Evolutionary conservation across 2,113 vertebrate species (phyloP), one percentile per base, ranked within the genome.

Genomic region (Corythaeola cristata): DNA sequence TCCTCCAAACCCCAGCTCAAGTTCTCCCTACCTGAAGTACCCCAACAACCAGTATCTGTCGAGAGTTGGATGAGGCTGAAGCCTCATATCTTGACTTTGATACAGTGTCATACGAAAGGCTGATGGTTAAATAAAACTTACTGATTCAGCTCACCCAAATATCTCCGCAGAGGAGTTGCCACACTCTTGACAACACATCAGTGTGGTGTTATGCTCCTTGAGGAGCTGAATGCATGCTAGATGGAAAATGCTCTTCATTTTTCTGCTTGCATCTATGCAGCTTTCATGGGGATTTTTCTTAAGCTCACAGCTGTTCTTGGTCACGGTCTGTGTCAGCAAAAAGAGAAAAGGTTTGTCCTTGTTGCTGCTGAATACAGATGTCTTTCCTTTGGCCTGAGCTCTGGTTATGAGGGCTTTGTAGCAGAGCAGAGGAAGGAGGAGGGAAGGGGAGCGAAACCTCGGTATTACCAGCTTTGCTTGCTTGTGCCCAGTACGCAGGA

Each of bases 91-190:
- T 87, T 72, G 60, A 56, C 49, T 96, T 87, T 60, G 56, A 78
- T 60, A 30, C 16, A 73, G 62, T 33, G 53, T 39, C 5, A 15
- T 68, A 60, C 88, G 78, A 89, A 94, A 52, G 35, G 44, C 62
- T 96, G 90, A 91, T 85, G 89, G 66, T 88, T 75, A 73, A 94
- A 92, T 49, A 85, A 95, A 94, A 94, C 80, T 75, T 89, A 94
- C 68, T 88, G 89, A 94, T 87, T 97, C 94, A 91, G 89, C 84
- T 96, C 58, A 88, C 52, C 63, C 56, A 75, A 93, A 81, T 68
- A 49, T 72, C 81, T 95, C 33, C 6, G 5, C 77, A 89, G 91
- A 94, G 77, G 88, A 95, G 77, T 15, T 91, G 56, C 95, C 62
- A 88, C 23, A 2, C 49, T 89, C 73, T 75, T 95, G 91, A 75